A percentile compares a stretch with the other conserved stretches of the same genome.
Evolutionary conservation across 2,113 vertebrate genomes (phyloP).

Genomic region (Brachirus orientalis): DNA sequence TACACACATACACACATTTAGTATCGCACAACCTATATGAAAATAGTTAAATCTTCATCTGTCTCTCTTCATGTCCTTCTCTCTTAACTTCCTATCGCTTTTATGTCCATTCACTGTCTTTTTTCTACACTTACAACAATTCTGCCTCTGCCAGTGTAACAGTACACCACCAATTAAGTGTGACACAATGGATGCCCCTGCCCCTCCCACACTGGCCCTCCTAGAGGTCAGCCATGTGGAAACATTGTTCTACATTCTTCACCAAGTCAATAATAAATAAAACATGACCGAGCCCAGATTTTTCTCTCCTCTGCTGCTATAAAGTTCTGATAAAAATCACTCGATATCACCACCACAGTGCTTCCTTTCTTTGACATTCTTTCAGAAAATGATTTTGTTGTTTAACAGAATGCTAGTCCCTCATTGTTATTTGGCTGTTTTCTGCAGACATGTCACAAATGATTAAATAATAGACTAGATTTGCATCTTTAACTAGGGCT

Average conservation of each 20-base stretch:
- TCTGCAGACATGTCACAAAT: no score
- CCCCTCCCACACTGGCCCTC: conserved; percentile 58
- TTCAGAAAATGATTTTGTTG: no score
- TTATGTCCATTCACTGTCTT: conserved; percentile 40
- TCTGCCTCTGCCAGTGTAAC: conserved; percentile 55
- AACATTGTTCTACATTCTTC: conserved; percentile 84
- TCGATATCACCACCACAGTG: no score
- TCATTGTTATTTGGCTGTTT: no score
- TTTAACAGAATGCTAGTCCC: no score
- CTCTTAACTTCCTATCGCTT: conserved; percentile 23
- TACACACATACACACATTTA: conserved; percentile 20
- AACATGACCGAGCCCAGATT: conserved; percentile 67
- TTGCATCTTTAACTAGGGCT: conserved; percentile 10
- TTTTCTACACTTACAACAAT: conserved; percentile 29
- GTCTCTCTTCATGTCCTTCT: conserved; percentile 29
- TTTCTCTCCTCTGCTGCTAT: conserved; percentile 21
- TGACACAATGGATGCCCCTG: conserved; percentile 66
- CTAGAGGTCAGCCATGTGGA: conserved; percentile 79
- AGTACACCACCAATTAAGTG: conserved; percentile 73
- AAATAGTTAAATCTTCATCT: conserved; percentile 28
- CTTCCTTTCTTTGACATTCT: conserved; percentile 12
- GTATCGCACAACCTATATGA: conserved; percentile 21
- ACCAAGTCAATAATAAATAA: conserved; percentile 82
- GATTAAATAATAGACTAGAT: no score
- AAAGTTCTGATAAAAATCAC: conserved; percentile 29